These are phyloP conservation scores for Anabas testudineus DNA, from an alignment of 2,797 vertebrate species.

Conservation along the genomic window DNA sequence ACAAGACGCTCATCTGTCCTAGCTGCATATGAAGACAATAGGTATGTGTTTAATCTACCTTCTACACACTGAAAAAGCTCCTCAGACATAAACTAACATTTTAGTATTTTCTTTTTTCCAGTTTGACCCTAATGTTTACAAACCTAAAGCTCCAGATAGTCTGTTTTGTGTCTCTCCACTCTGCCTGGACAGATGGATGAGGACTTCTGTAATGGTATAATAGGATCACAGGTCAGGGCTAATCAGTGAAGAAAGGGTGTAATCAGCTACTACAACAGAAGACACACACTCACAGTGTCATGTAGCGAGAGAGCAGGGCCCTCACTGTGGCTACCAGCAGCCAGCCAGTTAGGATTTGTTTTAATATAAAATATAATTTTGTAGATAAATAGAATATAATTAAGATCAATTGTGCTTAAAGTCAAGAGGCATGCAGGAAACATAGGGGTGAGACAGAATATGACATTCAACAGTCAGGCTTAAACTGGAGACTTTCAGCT, in stretches of 20 bases:
- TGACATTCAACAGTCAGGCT: too few relatives aligned
- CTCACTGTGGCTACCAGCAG: too few relatives aligned
- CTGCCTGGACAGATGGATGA: conserved; percentile 58
- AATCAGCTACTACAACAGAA: conserved; percentile 20
- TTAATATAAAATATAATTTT: background rate
- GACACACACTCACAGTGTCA: background rate
- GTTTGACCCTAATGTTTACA: conserved; percentile 7
- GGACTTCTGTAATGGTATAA: conserved; percentile 59
- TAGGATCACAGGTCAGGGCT: conserved; percentile 60
- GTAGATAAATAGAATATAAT: too few relatives aligned
- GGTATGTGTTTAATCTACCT: too few relatives aligned
- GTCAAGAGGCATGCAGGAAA: too few relatives aligned
- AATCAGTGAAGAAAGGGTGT: conserved; percentile 52
- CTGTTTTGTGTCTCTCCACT: background rate
- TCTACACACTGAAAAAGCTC: too few relatives aligned
- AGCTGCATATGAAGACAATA: background rate
- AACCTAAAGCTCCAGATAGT: background rate
- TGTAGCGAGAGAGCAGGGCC: too few relatives aligned
- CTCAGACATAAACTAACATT: too few relatives aligned
- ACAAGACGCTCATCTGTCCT: background rate
- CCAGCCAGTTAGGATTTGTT: background rate
- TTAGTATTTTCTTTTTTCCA: background rate
- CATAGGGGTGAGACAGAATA: too few relatives aligned
- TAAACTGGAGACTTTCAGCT: too few relatives aligned
- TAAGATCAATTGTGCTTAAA: too few relatives aligned